Percentiles rank a stretch among this genome's conserved stretches.
Conservation (phyloP, 2,797 vertebrate species). For the Karalla daura region DNA sequence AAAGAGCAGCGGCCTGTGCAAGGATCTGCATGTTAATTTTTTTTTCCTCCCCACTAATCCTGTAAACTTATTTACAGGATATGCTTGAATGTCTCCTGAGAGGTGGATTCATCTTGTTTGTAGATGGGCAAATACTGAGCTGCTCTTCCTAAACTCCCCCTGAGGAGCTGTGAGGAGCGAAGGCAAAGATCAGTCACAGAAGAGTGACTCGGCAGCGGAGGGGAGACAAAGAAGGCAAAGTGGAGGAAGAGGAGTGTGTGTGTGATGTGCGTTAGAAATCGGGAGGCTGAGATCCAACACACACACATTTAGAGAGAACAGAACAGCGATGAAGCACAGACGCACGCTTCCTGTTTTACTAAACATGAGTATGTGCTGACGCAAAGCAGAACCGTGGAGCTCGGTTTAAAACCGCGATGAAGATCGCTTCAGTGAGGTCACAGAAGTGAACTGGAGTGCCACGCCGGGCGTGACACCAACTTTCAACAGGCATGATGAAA, state of each 20-base stretch:
- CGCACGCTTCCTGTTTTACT: too few relatives aligned
- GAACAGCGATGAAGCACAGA: too few relatives aligned
- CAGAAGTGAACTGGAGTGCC: too few relatives aligned
- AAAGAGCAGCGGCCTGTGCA: too few relatives aligned
- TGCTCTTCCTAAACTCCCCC: neutral
- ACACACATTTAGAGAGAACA: too few relatives aligned
- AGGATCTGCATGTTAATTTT: neutral
- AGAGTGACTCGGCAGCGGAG: neutral
- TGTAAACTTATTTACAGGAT: neutral
- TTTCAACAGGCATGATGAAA: too few relatives aligned
- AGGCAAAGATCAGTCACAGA: constrained; percentile 14
- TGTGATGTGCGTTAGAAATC: too few relatives aligned
- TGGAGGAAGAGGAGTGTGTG: neutral
- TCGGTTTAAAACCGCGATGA: too few relatives aligned
- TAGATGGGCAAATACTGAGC: neutral
- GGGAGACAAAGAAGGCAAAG: neutral
- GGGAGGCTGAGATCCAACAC: neutral
- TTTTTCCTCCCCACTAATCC: constrained; percentile 8
- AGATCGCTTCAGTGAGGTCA: too few relatives aligned
- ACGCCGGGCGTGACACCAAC: too few relatives aligned
- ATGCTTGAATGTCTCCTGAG: neutral
- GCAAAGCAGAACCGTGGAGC: too few relatives aligned
- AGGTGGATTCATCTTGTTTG: neutral
- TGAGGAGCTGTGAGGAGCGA: neutral
- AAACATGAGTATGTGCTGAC: too few relatives aligned